Percentiles rank a stretch among this genome's conserved stretches.
Conservation (phyloP, 2,888 invertebrate species). For the Congeria kusceri region DNA sequence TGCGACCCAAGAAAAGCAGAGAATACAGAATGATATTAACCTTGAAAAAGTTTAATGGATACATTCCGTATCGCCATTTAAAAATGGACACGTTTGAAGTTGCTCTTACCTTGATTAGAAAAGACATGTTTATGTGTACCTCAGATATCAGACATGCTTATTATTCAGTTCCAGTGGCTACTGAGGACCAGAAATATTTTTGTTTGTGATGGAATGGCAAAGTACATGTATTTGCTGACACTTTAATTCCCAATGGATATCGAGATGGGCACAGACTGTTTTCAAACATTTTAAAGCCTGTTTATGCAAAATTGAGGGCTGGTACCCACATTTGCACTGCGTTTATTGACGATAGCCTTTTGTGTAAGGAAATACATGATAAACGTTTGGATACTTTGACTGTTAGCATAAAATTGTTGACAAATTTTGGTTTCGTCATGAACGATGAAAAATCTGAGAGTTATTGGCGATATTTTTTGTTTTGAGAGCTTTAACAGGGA, state of each 20-base stretch:
- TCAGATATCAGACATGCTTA: no score
- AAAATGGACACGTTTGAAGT: slow-evolving; percentile 54
- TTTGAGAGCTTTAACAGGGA: no score
- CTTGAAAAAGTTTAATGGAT: slow-evolving; percentile 40
- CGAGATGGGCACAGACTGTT: no score
- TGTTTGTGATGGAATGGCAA: no score
- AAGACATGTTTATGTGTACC: slow-evolving; percentile 18
- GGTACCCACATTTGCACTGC: background rate
- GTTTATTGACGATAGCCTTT: slow-evolving; percentile 12
- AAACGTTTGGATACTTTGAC: slow-evolving; percentile 1
- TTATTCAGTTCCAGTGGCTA: no score
- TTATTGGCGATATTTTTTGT: no score
- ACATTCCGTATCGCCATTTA: slow-evolving; percentile 39
- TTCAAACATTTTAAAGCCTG: slow-evolving; percentile 58
- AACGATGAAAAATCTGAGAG: background rate
- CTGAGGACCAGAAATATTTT: no score
- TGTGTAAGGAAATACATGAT: background rate
- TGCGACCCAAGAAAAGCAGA: slow-evolving; percentile 21
- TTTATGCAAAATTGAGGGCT: slow-evolving; percentile 27
- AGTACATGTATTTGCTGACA: no score
- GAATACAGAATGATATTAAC: slow-evolving; percentile 44
- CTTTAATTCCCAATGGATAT: background rate
- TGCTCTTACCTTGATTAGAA: slow-evolving; percentile 22
- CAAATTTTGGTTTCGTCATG: slow-evolving; percentile 1
- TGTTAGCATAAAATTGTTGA: background rate